A percentile compares a stretch with the other conserved stretches of the same genome.
Conservation (phyloP, 2,113 vertebrate genomes). For the Daphoenositta chrysoptera region DNA sequence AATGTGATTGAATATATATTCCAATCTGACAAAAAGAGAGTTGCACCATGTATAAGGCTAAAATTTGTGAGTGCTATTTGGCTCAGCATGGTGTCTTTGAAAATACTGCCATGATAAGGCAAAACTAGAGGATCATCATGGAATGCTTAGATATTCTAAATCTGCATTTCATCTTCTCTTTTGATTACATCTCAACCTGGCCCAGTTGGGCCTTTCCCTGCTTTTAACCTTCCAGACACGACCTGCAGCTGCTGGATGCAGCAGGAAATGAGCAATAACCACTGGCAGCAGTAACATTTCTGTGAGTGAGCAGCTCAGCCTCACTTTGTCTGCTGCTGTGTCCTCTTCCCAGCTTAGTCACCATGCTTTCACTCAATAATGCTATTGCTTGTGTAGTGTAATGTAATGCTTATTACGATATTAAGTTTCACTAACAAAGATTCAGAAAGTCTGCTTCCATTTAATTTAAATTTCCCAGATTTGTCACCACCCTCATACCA, state of each 20-base stretch:
- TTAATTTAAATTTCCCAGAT: background rate
- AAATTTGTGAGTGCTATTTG: background rate
- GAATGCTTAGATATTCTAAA: background rate
- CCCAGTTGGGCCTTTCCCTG: background rate
- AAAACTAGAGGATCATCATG: background rate
- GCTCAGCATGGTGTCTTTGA: background rate
- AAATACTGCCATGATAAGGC: background rate
- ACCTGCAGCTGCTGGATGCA: conserved; percentile 2
- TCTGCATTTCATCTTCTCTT: background rate
- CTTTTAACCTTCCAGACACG: background rate
- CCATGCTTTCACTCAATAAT: background rate
- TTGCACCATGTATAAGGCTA: background rate
- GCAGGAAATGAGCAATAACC: background rate
- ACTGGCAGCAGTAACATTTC: background rate
- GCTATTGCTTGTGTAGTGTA: background rate
- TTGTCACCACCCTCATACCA: background rate
- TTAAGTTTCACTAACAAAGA: background rate
- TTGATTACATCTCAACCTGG: background rate
- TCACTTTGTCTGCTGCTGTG: background rate
- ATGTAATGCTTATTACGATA: background rate
- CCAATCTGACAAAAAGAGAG: background rate
- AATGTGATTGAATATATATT: background rate
- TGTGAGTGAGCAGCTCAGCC: background rate
- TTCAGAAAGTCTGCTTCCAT: background rate
- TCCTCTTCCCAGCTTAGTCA: background rate